Percentiles rank a stretch among this genome's conserved stretches.
phyloP scores from a whole-genome alignment of 2,797 vertebrate genomes.

The Erpetoichthys calabaricus region DNA sequence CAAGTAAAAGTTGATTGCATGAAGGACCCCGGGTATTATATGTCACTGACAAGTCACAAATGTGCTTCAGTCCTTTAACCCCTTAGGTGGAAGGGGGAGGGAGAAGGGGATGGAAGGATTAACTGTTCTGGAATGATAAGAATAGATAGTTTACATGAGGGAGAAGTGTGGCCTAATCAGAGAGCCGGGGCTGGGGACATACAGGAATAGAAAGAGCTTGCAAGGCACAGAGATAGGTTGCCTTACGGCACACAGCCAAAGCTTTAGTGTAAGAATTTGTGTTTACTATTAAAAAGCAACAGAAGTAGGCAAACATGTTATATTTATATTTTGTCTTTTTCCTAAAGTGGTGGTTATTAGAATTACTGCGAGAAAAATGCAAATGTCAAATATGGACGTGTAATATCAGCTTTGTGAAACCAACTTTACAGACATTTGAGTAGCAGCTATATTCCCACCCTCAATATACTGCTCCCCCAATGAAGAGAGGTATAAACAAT shows the following conservation, averaged over 20 bases:
- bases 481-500: no score
- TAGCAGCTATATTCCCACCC: no score
- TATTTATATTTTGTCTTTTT: no score
- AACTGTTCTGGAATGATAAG: constrained; percentile 69
- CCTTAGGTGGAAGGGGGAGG: constrained; percentile 48
- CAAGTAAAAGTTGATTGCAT: constrained; percentile 97
- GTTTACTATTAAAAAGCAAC: no score
- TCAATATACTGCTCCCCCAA: no score
- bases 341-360: no score
- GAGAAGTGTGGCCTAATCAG: constrained; percentile 18
- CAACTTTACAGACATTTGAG: no score
- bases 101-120: constrained; percentile 52
- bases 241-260: not conserved
- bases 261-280: no score
- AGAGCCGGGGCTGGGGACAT: constrained; percentile 24
- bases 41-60: constrained; percentile 96
- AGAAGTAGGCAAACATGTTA: no score
- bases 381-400: no score
- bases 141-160: constrained; percentile 35
- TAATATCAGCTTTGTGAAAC: no score
- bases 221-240: not conserved
- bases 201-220: constrained; percentile 30
- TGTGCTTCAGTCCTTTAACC: constrained; percentile 77
- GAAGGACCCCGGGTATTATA: constrained; percentile 81
- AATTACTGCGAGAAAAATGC: no score